Evolutionary conservation across 37 sponge, comb jelly and placozoan species (phyloP), one percentile per base, ranked within the genome.

Genomic region (Petrosia ficiformis): DNA sequence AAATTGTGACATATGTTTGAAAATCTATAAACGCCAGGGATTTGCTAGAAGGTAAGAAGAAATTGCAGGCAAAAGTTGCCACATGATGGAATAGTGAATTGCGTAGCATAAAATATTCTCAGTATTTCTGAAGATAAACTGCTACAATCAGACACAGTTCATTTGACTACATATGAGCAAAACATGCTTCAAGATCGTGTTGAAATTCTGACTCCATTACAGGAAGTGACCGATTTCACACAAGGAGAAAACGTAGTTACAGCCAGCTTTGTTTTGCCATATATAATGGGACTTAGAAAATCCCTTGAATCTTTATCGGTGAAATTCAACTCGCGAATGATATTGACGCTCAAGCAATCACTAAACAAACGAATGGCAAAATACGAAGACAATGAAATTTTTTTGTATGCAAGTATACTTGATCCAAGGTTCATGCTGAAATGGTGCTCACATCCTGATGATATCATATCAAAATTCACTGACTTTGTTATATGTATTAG

Each of bases 371-470:
- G 78, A 68, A 61, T 77, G 59, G 6, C 48, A 34, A 67, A 35
- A 24, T 77, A 66, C 41, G 76, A 75, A 75, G 58, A 59, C 29
- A 35, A 75, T 59, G 68, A 35, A 39, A 26, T 41, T 26, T 77
- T 65, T 38, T 22, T 65, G 67, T 42, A 42, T 28, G 78, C 78
- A 42, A 32, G 44, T 42, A 67, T 77, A 77, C 63, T 77, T 42
- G 67, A 77, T 43, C 78, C 78, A 14, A 42, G 78, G 30, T 77
- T 77, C 42, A 77, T 67, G 41, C 68, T 77, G 42, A 77, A 77
- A 52, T 77, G 78, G 68, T 77, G 67, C 68, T 19, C 14, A 19
- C 14, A 14, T 48, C 14, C 14, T 8, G 54, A 48, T 48, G 14
- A 48, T 19, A n/a, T n/a, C n/a, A n/a, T n/a, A n/a, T n/a, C n/a